Evolutionary conservation across 53 echinoderm and acorn worm species (phyloP).

Genomic region (Echinometra lucunter): DNA sequence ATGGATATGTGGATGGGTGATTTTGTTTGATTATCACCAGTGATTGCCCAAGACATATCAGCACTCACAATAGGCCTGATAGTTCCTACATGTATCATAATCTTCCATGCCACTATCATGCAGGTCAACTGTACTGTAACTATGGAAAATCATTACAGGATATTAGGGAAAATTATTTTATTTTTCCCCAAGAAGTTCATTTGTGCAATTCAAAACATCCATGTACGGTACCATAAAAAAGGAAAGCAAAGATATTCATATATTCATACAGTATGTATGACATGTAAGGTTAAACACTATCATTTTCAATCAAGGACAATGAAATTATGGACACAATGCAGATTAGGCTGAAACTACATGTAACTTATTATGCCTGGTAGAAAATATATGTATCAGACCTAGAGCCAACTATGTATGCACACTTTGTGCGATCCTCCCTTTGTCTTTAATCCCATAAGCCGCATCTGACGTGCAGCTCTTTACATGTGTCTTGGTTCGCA

Average conservation of each 20-base stretch:
- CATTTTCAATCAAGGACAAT: too few species aligned
- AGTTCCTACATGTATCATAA: too few species aligned
- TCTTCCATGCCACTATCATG: too few species aligned
- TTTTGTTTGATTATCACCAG: background rate
- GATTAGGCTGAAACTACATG: too few species aligned
- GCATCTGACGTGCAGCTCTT: background rate
- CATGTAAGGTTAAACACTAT: too few species aligned
- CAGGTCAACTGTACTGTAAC: background rate
- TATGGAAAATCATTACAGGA: background rate
- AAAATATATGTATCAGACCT: background rate
- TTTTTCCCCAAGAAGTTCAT: background rate
- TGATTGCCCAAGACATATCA: background rate
- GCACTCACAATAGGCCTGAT: background rate
- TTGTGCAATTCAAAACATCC: background rate
- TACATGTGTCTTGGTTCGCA: constrained; percentile 51
- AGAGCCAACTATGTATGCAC: background rate
- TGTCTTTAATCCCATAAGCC: constrained; percentile 63
- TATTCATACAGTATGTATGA: too few species aligned
- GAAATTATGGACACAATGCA: too few species aligned
- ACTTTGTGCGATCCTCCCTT: constrained; percentile 34
- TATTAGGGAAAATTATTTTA: background rate
- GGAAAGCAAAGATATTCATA: background rate
- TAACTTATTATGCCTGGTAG: too few species aligned
- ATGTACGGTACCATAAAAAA: background rate
- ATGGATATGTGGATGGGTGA: background rate